Percentiles rank a stretch among this genome's conserved stretches.
Conservation (phyloP, 2,797 vertebrate genomes). For the Pangasius mekongensis region DNA sequence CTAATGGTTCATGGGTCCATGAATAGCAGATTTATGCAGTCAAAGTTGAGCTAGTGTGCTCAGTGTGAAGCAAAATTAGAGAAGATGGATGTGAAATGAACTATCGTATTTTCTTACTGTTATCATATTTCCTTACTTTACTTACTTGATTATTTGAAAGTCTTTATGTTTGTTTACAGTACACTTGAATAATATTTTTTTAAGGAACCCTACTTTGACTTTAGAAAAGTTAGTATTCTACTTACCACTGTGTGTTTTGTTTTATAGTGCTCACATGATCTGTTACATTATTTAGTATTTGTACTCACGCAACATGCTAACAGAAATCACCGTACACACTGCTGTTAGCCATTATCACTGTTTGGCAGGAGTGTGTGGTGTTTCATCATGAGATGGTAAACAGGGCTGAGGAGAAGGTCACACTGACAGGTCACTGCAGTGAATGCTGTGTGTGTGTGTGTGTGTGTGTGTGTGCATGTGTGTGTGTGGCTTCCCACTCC, state of each 20-base stretch:
- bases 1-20: neutral
- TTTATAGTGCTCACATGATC: neutral
- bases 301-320: neutral
- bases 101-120: too few relatives aligned
- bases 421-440: constrained; percentile 34
- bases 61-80: neutral
- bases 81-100: neutral
- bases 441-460: constrained; percentile 16
- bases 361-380: constrained; percentile 36
- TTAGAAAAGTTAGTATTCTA: neutral
- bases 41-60: neutral
- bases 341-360: constrained; percentile 31
- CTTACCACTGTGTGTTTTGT: neutral
- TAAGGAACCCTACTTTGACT: neutral
- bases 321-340: constrained; percentile 9
- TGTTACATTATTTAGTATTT: constrained; percentile 9
- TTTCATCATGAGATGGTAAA: constrained; percentile 45
- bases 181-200: neutral
- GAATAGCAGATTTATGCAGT: neutral
- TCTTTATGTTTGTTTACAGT: neutral
- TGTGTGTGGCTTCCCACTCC: neutral
- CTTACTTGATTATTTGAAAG: neutral
- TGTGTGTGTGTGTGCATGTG: constrained; percentile 21
- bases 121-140: neutral
- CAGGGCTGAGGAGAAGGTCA: constrained; percentile 44